These are phyloP conservation scores for Eilema caniola DNA, from an alignment of 2,888 invertebrate species.

Conservation along the genomic window DNA sequence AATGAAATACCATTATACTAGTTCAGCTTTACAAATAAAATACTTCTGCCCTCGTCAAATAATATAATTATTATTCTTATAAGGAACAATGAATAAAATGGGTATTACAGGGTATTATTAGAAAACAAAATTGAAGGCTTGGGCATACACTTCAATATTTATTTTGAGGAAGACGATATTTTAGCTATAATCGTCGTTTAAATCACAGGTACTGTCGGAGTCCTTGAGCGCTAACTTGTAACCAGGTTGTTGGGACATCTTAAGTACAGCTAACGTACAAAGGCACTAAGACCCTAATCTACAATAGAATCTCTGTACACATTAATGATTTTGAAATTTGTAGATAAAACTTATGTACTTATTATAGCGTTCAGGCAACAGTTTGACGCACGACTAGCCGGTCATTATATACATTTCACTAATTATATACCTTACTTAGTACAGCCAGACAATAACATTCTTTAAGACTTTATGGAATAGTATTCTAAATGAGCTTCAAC, in stretches of 20 bases:
- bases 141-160: conserved; percentile 15
- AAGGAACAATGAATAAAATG: conserved; percentile 60
- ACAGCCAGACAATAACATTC: conserved; percentile 63
- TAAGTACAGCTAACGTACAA: conserved; percentile 78
- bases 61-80: conserved; percentile 27
- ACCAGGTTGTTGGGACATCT: conserved; percentile 48
- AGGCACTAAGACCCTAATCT: conserved; percentile 85
- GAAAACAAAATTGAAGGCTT: conserved; percentile 22
- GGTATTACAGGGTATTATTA: conserved; percentile 11
- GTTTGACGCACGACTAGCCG: conserved; percentile 77
- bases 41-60: conserved; percentile 54
- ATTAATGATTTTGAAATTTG: conserved; percentile 61
- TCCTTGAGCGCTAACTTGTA: conserved; percentile 38
- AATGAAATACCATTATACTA: conserved; percentile 58
- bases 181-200: conserved; percentile 38
- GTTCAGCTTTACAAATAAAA: conserved; percentile 59
- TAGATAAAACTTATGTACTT: conserved; percentile 56
- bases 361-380: conserved; percentile 62
- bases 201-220: conserved; percentile 55
- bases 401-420: conserved; percentile 57
- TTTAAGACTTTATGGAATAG: conserved; percentile 57
- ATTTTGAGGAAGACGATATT: conserved; percentile 30
- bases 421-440: conserved; percentile 53
- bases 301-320: conserved; percentile 81
- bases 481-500: conserved; percentile 70